Conservation (phyloP, 2,113 vertebrate genomes). For the Bubo scandiacus region DNA sequence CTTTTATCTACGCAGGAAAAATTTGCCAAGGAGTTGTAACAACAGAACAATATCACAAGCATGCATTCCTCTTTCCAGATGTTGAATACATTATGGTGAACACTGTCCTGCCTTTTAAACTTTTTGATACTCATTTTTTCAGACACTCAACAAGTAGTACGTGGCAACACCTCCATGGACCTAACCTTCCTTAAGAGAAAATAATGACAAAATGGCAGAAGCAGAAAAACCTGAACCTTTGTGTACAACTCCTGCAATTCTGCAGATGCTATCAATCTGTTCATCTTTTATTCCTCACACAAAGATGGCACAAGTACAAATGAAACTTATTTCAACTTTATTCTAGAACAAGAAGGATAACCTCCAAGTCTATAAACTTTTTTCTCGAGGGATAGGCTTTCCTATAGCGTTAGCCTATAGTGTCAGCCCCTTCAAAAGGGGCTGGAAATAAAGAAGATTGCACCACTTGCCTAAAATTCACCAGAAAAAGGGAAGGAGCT, state of each 20-base stretch:
- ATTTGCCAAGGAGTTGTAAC: background rate
- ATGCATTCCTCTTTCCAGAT: background rate
- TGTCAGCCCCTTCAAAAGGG: background rate
- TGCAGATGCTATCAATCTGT: background rate
- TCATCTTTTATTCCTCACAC: background rate
- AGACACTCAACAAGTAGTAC: background rate
- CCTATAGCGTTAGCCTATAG: accelerated
- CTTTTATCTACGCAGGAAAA: background rate
- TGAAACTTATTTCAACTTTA: background rate
- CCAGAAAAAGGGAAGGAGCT: background rate
- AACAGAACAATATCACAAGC: background rate
- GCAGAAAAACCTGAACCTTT: background rate
- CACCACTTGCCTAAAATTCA: background rate
- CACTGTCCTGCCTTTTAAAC: background rate
- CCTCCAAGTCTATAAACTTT: background rate
- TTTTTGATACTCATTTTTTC: background rate
- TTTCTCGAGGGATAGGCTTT: background rate
- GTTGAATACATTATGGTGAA: background rate
- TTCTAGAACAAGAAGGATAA: background rate
- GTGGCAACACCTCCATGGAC: background rate
- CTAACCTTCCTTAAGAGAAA: background rate
- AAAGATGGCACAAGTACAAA: background rate
- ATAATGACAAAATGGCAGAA: background rate
- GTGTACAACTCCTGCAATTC: background rate
- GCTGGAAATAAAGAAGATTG: background rate